Evolutionary conservation across 2,888 invertebrate genomes (phyloP), one percentile per base, ranked within the genome.

Genomic region (Tenthredo livida): DNA sequence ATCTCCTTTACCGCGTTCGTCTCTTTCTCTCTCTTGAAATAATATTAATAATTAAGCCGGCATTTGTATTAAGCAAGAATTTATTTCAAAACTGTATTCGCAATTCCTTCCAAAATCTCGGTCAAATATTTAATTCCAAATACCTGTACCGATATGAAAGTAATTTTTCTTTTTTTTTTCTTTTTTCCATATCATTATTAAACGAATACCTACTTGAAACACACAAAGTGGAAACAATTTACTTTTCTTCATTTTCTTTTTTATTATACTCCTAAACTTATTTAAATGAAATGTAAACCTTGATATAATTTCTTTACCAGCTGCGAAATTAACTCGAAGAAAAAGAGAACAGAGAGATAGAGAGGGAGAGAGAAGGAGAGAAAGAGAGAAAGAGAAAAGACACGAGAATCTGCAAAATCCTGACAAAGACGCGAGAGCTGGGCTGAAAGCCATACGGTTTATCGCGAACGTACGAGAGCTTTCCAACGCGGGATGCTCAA

Each of bases 401-500:
- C 29, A 17, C 7, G 15, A 33, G 15, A 67, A 67, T 61, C 61
- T 61, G 61, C 61, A 61, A 61, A 61, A 61, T 61, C 25, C 61
- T 17, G 61, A 61, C 61, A 25, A 61, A 61, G 61, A 61, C 29
- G 54, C 29, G n/a, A 58, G 82, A 67, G 15, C 67, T 1, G 15
- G 43, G 80, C 17, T 29, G 65, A 47, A 43, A 80, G 61, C 61
- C 58, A 21, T n/a, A 61, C 43, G 83, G 43, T 83, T 67, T 83
- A 83, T 83, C 83, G 83, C 47, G 17, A 47, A 37, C 70, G 83
- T 67, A 61, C 67, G 67, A 67, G 67, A 43, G 65, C 33, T 70
- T 83, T 83, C 83, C 0, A 83, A 70, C 83, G 83, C 40, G 50
- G 77, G 83, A 83, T 83, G 83, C 33, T 83, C 83, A 83, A 83